phyloP scores from a whole-genome alignment of 2,113 vertebrate species.

The Apodemus sylvaticus region DNA sequence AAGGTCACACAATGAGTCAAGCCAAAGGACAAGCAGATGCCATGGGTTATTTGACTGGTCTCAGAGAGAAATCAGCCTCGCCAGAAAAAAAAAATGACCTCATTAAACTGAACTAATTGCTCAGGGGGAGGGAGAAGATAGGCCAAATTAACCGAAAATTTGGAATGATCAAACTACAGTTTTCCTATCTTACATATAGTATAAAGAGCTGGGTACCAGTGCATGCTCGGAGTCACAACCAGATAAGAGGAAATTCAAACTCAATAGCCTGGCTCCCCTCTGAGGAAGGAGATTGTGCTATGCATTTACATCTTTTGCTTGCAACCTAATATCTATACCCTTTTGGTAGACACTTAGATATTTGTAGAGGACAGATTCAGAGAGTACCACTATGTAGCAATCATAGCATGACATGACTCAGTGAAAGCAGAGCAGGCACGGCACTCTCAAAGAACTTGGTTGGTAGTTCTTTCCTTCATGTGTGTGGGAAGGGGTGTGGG shows the following conservation, averaged over 20 bases:
- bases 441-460: background rate
- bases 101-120: conserved; percentile 24
- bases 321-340: background rate
- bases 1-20: conserved; percentile 75
- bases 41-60: background rate
- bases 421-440: background rate
- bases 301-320: background rate
- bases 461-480: background rate
- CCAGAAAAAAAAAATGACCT: conserved; percentile 35
- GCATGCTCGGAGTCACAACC: conserved; percentile 42
- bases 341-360: background rate
- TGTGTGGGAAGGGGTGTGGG: background rate
- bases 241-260: conserved; percentile 60
- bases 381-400: background rate
- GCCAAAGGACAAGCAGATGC: conserved; percentile 46
- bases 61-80: background rate
- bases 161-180: conserved; percentile 41
- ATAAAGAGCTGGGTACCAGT: background rate
- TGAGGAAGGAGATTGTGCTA: background rate
- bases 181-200: background rate
- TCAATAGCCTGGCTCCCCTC: background rate
- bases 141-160: conserved; percentile 20
- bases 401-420: background rate
- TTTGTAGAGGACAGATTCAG: background rate
- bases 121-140: background rate